A percentile compares a stretch with the other conserved stretches of the same genome.
Evolutionary conservation across 2,113 vertebrate species (phyloP).

Genomic region (Saguinus midas): DNA sequence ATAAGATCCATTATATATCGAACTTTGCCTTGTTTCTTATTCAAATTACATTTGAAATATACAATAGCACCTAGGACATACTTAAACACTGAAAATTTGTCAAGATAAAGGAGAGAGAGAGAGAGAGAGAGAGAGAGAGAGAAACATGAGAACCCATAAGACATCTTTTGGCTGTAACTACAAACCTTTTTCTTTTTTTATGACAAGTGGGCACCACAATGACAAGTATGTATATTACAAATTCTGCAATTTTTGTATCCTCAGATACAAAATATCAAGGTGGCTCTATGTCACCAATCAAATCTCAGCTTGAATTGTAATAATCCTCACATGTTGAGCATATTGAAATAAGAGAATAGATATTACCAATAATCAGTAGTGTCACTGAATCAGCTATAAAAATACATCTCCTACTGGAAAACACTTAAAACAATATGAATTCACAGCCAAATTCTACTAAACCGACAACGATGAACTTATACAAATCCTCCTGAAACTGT

Average conservation of each 20-base stretch:
- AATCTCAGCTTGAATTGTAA: too few species aligned
- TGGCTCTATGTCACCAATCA: too few species aligned
- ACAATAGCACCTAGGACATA: neutral
- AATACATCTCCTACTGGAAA: neutral
- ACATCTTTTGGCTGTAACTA: neutral
- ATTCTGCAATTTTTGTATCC: neutral
- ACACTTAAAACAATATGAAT: neutral
- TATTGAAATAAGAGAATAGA: neutral
- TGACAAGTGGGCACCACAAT: neutral
- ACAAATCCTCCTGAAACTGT: neutral
- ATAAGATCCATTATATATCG: neutral
- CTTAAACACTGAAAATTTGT: neutral
- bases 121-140: neutral
- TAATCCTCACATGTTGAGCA: neutral
- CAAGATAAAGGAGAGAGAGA: neutral
- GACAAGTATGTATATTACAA: neutral
- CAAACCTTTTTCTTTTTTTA: neutral
- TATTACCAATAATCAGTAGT: neutral
- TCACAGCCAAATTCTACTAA: neutral
- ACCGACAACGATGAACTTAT: neutral
- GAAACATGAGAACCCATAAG: neutral
- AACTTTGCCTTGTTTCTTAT: neutral
- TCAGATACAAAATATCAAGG: neutral
- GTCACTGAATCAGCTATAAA: neutral
- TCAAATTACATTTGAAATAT: neutral